A percentile compares a stretch with the other conserved stretches of the same genome.
phyloP scores from a whole-genome alignment of 2,888 invertebrate species.

The Epiblema foenella region DNA sequence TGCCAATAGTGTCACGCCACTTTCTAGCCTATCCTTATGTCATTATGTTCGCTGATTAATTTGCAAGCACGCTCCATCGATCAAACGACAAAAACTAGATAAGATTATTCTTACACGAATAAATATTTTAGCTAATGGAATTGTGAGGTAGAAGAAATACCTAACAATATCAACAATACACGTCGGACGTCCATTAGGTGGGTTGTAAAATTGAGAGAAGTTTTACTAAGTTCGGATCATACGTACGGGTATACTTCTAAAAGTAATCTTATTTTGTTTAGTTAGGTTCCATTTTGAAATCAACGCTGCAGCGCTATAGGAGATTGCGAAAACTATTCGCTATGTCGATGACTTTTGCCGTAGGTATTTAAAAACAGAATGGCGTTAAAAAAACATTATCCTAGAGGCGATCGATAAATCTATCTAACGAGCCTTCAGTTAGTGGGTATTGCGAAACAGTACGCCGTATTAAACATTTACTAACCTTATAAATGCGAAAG shows the following conservation, averaged over 20 bases:
- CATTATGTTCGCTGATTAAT: conserved; percentile 30
- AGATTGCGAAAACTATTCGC: conserved; percentile 54
- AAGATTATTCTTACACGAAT: conserved; percentile 59
- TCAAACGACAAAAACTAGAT: conserved; percentile 47
- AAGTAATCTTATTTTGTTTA: not conserved
- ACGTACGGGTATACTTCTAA: not conserved
- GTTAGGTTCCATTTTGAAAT: not conserved
- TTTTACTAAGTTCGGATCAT: conserved; percentile 48
- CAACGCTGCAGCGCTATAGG: conserved; percentile 48
- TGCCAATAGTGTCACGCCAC: conserved; percentile 16
- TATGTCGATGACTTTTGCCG: conserved; percentile 60
- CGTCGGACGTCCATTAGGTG: conserved; percentile 44
- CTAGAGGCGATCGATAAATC: conserved; percentile 39
- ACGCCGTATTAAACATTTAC: not conserved
- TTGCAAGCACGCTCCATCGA: conserved; percentile 57
- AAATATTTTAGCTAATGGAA: conserved; percentile 70
- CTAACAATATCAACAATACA: conserved; percentile 32
- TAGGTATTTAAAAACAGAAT: conserved; percentile 49
- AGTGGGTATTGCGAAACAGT: conserved; percentile 4
- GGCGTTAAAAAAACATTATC: conserved; percentile 48
- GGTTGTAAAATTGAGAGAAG: conserved; percentile 30
- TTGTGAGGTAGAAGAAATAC: conserved; percentile 60
- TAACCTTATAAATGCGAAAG: not conserved
- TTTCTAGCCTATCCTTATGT: conserved; percentile 31
- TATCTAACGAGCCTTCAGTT: conserved; percentile 33